Base-by-base conservation (phyloP, 2,113 vertebrate genomes). In the Pygoscelis adeliae region DNA sequence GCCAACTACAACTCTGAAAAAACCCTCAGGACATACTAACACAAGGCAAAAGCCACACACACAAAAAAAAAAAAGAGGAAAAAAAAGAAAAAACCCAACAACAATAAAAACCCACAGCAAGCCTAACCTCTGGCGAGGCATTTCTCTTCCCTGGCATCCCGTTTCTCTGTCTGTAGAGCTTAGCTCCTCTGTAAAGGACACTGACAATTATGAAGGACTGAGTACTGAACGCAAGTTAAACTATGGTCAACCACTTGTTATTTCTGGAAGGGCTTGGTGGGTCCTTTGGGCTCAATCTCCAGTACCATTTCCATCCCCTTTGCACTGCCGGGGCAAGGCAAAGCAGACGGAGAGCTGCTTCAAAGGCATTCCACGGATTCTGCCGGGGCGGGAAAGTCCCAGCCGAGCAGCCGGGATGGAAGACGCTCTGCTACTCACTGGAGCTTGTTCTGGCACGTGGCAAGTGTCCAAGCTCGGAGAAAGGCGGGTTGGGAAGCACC, bases 281-380 rank as follows among this genome's bases (percentile, higher is more conserved):
- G 59, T 83, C 91, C 81, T 89, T 34, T 44, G 83, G 93, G 83
- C 72, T 89, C 50, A 0, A 58, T 93, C 92, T 92, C 61, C 83
- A 62, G 59, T 8, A 47, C 95, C 80, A 63, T 55, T 95, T 84
- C 93, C 96, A 93, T 52, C 77, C 78, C 91, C 83, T 84, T 2
- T 29, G 81, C 62, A 34, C 80, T n/a, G 93, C 56, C 4, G 17
- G 94, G 94, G 81, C 83, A 95, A 74, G 89, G 92, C 83, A 74
- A 23, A 82, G 94, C 95, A 95, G 89, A 89, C 90, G 0, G 7
- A 47, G 46, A 87, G 71, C 87, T 77, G 87, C 94, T 97, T 95
- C 95, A 95, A 96, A 90, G 58, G 78, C 94, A 97, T 94, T 96
- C 91, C 91, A 58, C 0, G 62, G 94, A 95, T 96, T 92, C 83